A percentile compares a stretch with the other conserved stretches of the same genome.
phyloP scores from a whole-genome alignment of 2,888 invertebrate genomes.

The Nymphalis polychloros region DNA sequence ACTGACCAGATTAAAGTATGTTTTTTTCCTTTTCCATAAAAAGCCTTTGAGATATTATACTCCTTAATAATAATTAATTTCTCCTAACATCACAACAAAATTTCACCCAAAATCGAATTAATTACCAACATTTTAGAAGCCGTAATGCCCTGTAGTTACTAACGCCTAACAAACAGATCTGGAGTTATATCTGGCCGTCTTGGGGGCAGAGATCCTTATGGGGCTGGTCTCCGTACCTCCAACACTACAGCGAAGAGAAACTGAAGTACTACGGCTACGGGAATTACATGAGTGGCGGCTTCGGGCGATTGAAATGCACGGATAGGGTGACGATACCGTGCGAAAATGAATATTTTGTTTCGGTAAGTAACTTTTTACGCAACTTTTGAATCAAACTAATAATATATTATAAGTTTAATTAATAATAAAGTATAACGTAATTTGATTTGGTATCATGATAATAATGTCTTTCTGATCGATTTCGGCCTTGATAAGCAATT shows the following conservation, averaged over 20 bases:
- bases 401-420: no score
- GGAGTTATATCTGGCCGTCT: slow-evolving; percentile 71
- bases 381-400: no score
- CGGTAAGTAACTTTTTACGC: slow-evolving; percentile 67
- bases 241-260: slow-evolving; percentile 60
- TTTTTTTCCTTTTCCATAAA: no score
- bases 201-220: slow-evolving; percentile 49
- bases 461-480: no score
- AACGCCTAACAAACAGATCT: slow-evolving; percentile 54
- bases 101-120: neutral
- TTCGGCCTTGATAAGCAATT: no score
- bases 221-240: slow-evolving; percentile 73
- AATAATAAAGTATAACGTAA: no score
- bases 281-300: slow-evolving; percentile 62
- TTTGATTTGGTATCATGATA: no score
- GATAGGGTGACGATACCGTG: slow-evolving; percentile 91
- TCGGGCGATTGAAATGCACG: slow-evolving; percentile 79
- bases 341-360: slow-evolving; percentile 91
- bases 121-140: neutral
- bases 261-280: slow-evolving; percentile 69
- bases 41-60: no score
- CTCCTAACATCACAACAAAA: no score
- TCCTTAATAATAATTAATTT: no score
- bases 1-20: no score
- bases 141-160: slow-evolving; percentile 53